Evolutionary conservation across 2,797 vertebrate genomes (phyloP).

Genomic region (Lophotriccus pileatus): DNA sequence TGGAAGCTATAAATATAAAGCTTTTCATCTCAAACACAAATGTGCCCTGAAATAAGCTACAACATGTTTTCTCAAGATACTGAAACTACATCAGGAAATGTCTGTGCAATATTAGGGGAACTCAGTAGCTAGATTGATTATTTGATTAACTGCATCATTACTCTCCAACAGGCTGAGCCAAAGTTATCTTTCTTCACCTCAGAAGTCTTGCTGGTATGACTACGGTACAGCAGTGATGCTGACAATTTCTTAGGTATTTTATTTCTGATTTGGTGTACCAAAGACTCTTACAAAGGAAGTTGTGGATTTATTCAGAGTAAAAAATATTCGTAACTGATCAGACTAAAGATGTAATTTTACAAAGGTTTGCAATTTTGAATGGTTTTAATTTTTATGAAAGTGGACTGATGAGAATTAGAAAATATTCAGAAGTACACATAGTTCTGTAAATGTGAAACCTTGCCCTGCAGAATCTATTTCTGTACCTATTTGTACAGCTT

Average conservation of each 20-base stretch:
- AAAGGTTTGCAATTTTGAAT: not conserved
- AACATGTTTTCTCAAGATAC: not conserved
- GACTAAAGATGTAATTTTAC: not conserved
- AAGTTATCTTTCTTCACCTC: not conserved
- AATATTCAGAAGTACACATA: not conserved
- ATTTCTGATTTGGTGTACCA: not conserved
- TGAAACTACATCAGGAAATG: not conserved
- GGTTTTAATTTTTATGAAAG: not conserved
- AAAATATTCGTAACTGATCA: not conserved
- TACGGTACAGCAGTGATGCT: not conserved
- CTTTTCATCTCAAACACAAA: not conserved
- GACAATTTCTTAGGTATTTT: constrained; percentile 5
- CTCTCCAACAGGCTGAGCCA: not conserved
- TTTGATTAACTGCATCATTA: constrained; percentile 25
- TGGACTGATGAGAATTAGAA: not conserved
- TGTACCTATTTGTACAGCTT: not conserved
- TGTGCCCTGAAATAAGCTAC: not conserved
- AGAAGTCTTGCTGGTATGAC: not conserved
- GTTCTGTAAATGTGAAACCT: not conserved
- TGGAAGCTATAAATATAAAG: not conserved
- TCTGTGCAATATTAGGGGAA: not conserved
- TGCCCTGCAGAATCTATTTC: not conserved
- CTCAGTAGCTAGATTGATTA: not conserved
- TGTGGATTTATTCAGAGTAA: not conserved
- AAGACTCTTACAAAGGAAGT: not conserved